phyloP scores from a whole-genome alignment of 2,888 invertebrate genomes.

The Microctonus brassicae region DNA sequence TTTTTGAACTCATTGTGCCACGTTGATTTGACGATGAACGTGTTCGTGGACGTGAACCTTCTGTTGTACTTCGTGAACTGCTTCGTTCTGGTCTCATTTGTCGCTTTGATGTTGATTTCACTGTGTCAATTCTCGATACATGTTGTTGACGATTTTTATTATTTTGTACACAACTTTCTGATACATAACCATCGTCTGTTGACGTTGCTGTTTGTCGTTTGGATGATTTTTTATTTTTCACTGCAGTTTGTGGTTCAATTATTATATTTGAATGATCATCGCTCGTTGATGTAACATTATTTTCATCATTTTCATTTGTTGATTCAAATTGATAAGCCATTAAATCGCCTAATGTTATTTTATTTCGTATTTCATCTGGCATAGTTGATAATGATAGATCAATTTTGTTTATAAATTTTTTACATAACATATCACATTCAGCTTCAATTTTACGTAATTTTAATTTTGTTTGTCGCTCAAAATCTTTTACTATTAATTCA shows the following conservation, averaged over 20 bases:
- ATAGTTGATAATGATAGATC: conserved; percentile 46
- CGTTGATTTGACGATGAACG: not conserved
- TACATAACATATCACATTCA: conserved; percentile 46
- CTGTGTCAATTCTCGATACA: conserved; percentile 35
- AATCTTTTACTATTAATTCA: conserved; percentile 53
- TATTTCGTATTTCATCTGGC: conserved; percentile 44
- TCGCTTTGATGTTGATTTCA: conserved; percentile 22
- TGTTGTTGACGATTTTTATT: conserved; percentile 19
- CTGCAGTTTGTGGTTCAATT: conserved; percentile 23
- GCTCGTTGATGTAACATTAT: conserved; percentile 39
- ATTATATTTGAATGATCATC: conserved; percentile 33
- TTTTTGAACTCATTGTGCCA: conserved; percentile 19
- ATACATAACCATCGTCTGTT: conserved; percentile 61
- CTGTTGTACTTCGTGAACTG: conserved; percentile 29
- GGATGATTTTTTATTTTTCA: conserved; percentile 38
- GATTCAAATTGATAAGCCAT: conserved; percentile 42
- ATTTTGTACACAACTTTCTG: conserved; percentile 49
- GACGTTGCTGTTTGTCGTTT: conserved; percentile 55
- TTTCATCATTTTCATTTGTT: conserved; percentile 24
- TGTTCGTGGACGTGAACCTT: not conserved
- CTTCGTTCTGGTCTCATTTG: conserved; percentile 14
- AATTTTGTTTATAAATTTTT: conserved; percentile 46
- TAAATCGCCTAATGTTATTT: conserved; percentile 53
- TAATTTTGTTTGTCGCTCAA: conserved; percentile 49
- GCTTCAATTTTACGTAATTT: conserved; percentile 51